phyloP scores from a whole-genome alignment of 2,797 vertebrate genomes.

The Halcyon leucocephala region DNA sequence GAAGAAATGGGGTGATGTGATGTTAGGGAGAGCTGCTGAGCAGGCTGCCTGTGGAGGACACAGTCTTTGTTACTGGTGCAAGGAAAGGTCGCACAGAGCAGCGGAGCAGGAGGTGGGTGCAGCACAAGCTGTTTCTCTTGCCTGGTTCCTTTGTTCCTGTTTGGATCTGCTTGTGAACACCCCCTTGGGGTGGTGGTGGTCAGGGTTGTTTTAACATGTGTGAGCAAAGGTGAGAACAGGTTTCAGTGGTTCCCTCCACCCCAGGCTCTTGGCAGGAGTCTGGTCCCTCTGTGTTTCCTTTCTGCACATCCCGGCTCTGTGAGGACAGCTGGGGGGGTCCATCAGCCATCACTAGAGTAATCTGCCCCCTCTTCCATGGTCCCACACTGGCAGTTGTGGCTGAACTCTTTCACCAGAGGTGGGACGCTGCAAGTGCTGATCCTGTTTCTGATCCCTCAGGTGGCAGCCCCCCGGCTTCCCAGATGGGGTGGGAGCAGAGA shows the following conservation, averaged over 20 bases:
- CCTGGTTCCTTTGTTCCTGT: neutral
- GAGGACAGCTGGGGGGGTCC: fast-evolving
- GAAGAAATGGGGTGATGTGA: neutral
- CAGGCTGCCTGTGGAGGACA: fast-evolving
- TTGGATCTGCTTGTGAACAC: neutral
- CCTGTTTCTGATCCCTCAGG: neutral
- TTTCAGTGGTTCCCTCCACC: neutral
- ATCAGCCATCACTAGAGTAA: neutral
- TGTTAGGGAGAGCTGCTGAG: neutral
- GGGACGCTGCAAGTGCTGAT: neutral
- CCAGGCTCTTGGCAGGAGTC: neutral
- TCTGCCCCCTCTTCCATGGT: neutral
- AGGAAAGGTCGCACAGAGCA: neutral
- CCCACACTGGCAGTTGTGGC: neutral
- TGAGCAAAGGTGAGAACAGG: neutral
- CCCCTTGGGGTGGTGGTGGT: fast-evolving
- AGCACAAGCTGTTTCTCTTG: neutral
- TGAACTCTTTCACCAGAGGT: neutral
- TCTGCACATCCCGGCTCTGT: fast-evolving
- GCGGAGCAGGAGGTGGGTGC: neutral
- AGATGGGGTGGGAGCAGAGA: neutral
- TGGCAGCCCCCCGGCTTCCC: neutral
- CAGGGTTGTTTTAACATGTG: neutral
- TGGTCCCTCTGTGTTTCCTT: neutral
- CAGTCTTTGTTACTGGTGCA: neutral